Conservation (phyloP, 2,113 vertebrate genomes). For the Climacteris rufus region DNA sequence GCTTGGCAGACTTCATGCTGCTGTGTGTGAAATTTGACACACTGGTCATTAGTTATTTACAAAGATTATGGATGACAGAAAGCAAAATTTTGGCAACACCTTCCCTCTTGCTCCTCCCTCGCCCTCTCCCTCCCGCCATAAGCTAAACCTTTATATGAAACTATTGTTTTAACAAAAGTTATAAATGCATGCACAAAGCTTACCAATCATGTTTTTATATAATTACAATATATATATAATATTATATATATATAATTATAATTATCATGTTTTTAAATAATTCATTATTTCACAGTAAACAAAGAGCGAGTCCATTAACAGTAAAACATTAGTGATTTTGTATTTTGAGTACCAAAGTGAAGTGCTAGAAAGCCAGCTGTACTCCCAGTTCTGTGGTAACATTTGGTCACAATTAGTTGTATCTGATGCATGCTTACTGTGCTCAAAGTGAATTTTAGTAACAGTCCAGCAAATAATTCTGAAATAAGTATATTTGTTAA, state of each 20-base stretch:
- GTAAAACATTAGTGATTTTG: not conserved
- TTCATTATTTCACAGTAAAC: not conserved
- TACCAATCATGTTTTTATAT: fast-evolving
- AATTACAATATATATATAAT: too few relatives aligned
- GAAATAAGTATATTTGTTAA: not conserved
- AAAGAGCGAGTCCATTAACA: not conserved
- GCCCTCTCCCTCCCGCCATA: not conserved
- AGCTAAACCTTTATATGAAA: not conserved
- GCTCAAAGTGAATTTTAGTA: not conserved
- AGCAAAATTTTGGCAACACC: not conserved
- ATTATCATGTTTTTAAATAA: too few relatives aligned
- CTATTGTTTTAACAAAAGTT: not conserved
- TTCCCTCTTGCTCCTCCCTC: not conserved
- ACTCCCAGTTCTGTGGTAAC: not conserved
- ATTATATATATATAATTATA: too few relatives aligned
- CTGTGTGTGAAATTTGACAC: not conserved
- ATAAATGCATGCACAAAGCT: not conserved
- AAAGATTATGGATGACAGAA: not conserved
- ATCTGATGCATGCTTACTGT: not conserved
- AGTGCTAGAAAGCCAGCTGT: not conserved
- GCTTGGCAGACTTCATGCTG: not conserved
- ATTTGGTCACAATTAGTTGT: not conserved
- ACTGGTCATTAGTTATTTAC: not conserved
- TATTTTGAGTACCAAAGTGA: not conserved
- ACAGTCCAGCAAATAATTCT: not conserved